Conservation (phyloP, 1,140 invertebrate genomes). For the Drosophila eugracilis region DNA sequence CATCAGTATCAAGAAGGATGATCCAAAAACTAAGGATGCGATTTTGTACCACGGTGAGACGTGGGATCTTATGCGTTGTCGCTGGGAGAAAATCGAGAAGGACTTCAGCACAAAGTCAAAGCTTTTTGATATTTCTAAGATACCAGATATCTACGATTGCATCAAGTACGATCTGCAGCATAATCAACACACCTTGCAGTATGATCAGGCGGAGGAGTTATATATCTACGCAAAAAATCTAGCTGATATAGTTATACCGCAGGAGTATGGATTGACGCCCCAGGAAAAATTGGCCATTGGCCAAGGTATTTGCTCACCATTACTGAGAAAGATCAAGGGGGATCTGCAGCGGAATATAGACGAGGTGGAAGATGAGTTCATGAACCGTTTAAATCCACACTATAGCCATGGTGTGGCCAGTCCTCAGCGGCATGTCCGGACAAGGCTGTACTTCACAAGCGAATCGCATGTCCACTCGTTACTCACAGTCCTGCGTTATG, state of each 20-base stretch:
- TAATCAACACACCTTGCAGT: conserved; percentile 97
- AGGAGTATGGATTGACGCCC: conserved; percentile 98
- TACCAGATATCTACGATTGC: conserved; percentile 99
- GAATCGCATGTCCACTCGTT: conserved; percentile 99
- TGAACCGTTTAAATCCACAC: conserved; percentile 97
- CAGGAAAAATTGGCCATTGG: conserved; percentile 98
- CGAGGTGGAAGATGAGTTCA: conserved; percentile 94
- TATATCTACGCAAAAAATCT: conserved; percentile 98
- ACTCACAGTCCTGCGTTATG: conserved; percentile 97
- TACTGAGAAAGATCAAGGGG: conserved; percentile 97
- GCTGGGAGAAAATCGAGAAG: conserved; percentile 99
- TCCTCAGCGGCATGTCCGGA: conserved; percentile 98
- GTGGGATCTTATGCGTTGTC: conserved; percentile 98
- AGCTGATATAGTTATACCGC: conserved; percentile 99
- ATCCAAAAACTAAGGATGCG: conserved; percentile 95
- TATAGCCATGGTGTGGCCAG: conserved; percentile 99
- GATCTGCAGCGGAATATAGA: conserved; percentile 97
- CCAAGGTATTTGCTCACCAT: conserved; percentile 98
- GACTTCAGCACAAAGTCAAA: conserved; percentile 97
- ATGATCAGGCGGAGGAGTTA: conserved; percentile 96
- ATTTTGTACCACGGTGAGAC: conserved; percentile 99
- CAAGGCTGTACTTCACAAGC: conserved; percentile 99
- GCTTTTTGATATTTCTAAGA: conserved; percentile 99
- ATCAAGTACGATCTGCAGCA: conserved; percentile 99
- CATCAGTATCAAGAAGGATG: conserved; percentile 93